Percentiles rank a stretch among this genome's conserved stretches.
These are phyloP conservation scores for Thunnus albacares DNA, from an alignment of 2,797 vertebrate genomes.

Conservation along the genomic window DNA sequence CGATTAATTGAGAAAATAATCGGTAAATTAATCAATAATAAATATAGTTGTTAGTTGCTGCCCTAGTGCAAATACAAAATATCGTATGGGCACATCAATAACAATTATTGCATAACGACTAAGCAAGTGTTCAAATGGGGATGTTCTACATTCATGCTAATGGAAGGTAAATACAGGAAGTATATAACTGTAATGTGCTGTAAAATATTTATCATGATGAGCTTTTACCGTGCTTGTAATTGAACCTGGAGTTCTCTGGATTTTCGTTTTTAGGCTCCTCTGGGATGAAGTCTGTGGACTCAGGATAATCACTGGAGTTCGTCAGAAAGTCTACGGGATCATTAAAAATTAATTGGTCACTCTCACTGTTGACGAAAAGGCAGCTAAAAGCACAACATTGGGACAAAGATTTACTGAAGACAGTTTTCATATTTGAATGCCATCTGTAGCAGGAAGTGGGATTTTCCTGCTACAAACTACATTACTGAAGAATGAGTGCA, in stretches of 20 bases:
- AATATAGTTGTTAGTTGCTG: not conserved
- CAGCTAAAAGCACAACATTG: not conserved
- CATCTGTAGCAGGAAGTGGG: not conserved
- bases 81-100: not conserved
- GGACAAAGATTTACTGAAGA: not conserved
- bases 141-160: not conserved
- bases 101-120: slow-evolving; percentile 2
- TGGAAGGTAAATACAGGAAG: not conserved
- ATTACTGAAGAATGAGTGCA: slow-evolving; percentile 9
- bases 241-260: slow-evolving; percentile 45
- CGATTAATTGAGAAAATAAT: too few species aligned
- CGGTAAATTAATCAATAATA: not conserved
- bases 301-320: slow-evolving; percentile 56
- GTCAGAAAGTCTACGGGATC: slow-evolving; percentile 78
- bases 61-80: not conserved
- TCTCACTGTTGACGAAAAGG: not conserved
- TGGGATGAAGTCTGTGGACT: slow-evolving; percentile 44
- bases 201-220: slow-evolving; percentile 29
- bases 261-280: slow-evolving; percentile 44
- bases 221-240: slow-evolving; percentile 58
- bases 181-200: not conserved
- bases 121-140: not conserved
- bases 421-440: not conserved
- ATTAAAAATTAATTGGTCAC: not conserved
- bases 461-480: slow-evolving; percentile 1